Base-by-base conservation (phyloP, 2,888 invertebrate genomes). In the Coenonympha glycerion region DNA sequence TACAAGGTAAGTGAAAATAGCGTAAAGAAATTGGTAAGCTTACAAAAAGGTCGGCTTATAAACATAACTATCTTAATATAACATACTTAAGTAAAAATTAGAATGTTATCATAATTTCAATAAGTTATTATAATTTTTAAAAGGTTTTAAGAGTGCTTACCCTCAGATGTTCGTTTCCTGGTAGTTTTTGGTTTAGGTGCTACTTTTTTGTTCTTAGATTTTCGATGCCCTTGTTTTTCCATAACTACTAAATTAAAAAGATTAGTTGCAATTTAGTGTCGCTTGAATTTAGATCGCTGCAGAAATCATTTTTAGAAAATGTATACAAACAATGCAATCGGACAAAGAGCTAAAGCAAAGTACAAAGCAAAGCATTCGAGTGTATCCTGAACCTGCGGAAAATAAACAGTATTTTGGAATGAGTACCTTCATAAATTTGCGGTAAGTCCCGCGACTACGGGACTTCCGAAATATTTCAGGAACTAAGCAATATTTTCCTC, bases 101-200 rank as follows among this genome's bases (percentile, higher is more conserved):
- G 13, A 30, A 5, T 31, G 1, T 15, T 16, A 3, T 16, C 15
- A 30, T 2, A 8, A 15, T 6, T 31, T 1, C 6, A 13, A 15
- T 5, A 31, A 31, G 13, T 9, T 16, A 5, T 6, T 30, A 9
- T 6, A 33, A n/a, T n/a, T n/a, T n/a, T 3, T 33, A 21, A 24
- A 19, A 31, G 9, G 18, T 15, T 31, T 11, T 58, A 24, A 19
- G 21, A 9, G 18, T 11, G 26, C n/a, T 58, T 69, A 82, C 80
- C 80, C 52, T 86, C 82, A 47, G 66, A 73, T 68, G 78, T 82
- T 21, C 67, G 68, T 66, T 81, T 85, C 63, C 83, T 86, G 1
- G 69, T 21, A 22, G 71, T 64, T 66, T 80, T 83, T 1, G 73
- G 61, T 64, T 81, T 84, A 0, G 71, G 47, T 24, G 73, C 55